Evolutionary conservation across 1,140 invertebrate genomes (phyloP).

Genomic region (Delia radicum): DNA sequence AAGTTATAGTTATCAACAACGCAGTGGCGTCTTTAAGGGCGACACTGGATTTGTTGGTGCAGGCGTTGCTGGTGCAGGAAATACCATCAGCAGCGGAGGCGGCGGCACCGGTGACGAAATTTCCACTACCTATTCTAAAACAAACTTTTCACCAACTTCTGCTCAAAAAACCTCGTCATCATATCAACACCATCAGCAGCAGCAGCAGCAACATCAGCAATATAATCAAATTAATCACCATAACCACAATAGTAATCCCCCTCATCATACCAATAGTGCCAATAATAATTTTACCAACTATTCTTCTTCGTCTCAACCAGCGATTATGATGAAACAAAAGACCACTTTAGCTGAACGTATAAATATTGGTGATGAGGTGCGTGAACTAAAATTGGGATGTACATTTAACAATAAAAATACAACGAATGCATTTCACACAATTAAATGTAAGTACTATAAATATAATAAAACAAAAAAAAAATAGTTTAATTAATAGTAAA

Average conservation of each 20-base stretch:
- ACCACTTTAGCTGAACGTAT: constrained; percentile 58
- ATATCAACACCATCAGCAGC: constrained; percentile 30
- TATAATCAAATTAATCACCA: constrained; percentile 1
- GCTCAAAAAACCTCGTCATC: not conserved
- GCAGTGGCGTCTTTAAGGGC: constrained; percentile 10
- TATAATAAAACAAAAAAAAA: too few relatives aligned
- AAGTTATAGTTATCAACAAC: constrained; percentile 16
- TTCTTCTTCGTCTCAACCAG: constrained; percentile 17
- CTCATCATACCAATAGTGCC: constrained; percentile 18
- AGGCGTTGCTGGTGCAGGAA: not conserved
- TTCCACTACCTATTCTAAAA: constrained; percentile 12
- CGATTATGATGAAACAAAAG: constrained; percentile 53
- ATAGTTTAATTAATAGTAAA: not conserved
- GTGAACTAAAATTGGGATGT: constrained; percentile 79
- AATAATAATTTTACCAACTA: constrained; percentile 26
- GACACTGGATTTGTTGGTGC: constrained; percentile 1
- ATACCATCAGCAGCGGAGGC: not conserved
- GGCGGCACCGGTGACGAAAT: constrained; percentile 8
- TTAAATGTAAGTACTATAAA: constrained; percentile 73
- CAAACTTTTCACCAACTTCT: constrained; percentile 22
- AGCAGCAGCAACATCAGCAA: constrained; percentile 28
- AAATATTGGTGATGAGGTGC: constrained; percentile 69
- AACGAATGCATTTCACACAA: constrained; percentile 74
- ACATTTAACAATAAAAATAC: constrained; percentile 69
- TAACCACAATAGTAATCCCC: constrained; percentile 22